Conservation (phyloP, 2,888 invertebrate species). For the Chymomyza procnemis region DNA sequence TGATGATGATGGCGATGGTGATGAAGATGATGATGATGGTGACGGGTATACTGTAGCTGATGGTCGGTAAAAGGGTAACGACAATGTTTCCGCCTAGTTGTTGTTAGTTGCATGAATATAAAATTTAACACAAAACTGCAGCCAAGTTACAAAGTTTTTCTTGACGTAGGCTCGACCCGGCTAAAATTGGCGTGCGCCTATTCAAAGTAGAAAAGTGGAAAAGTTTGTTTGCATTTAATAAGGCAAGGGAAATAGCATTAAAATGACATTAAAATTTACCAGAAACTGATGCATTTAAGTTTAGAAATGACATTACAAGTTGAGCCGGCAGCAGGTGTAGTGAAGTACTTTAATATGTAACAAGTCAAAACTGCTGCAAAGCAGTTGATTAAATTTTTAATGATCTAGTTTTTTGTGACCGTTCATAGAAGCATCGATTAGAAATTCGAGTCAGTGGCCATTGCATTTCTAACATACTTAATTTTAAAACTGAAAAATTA, state of each 20-base stretch:
- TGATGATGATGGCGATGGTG: background rate
- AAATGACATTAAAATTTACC: slow-evolving; percentile 22
- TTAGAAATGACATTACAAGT: background rate
- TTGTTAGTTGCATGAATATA: slow-evolving; percentile 39
- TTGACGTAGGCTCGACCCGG: slow-evolving; percentile 36
- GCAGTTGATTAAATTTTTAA: too few relatives aligned
- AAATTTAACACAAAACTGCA: slow-evolving; percentile 50
- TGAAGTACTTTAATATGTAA: background rate
- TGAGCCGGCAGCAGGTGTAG: slow-evolving; percentile 11
- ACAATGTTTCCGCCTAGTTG: background rate
- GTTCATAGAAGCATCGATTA: too few relatives aligned
- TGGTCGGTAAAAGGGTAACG: background rate
- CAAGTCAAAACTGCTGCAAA: background rate
- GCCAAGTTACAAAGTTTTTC: slow-evolving; percentile 36
- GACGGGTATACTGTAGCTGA: background rate
- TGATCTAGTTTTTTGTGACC: too few relatives aligned
- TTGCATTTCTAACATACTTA: too few relatives aligned
- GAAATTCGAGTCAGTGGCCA: too few relatives aligned
- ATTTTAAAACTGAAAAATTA: too few relatives aligned
- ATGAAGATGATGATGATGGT: background rate
- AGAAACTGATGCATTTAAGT: slow-evolving; percentile 9
- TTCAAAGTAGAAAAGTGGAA: slow-evolving; percentile 42
- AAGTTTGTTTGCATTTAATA: slow-evolving; percentile 46
- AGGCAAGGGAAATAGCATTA: slow-evolving; percentile 17
- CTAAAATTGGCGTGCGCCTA: background rate